phyloP scores from a whole-genome alignment of 2,888 invertebrate genomes.

The Cheiracanthium punctorium region DNA sequence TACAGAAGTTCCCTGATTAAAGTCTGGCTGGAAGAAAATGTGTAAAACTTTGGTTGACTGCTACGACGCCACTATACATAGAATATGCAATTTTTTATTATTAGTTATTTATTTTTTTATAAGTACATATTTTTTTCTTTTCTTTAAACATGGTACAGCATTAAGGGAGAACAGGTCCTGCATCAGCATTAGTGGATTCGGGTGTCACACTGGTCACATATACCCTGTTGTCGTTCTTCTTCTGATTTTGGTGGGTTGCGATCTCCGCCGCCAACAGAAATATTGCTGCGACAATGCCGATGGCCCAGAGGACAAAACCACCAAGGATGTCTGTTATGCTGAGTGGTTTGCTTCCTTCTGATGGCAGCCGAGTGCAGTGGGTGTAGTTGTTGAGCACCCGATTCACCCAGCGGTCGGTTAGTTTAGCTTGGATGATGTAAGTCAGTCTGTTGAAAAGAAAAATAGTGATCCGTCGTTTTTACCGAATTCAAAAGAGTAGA shows the following conservation, averaged over 20 bases:
- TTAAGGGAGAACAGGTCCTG: no score
- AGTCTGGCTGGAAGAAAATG: no score
- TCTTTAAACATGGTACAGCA: no score
- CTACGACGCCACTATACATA: no score
- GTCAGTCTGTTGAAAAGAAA: conserved; percentile 11
- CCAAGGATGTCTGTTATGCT: conserved; percentile 33
- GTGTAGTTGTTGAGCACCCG: conserved; percentile 36
- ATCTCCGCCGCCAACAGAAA: background rate
- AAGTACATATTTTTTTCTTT: no score
- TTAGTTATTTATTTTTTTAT: no score
- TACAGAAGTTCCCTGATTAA: no score
- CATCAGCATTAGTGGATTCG: no score
- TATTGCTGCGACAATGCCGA: background rate
- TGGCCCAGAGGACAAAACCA: conserved; percentile 33
- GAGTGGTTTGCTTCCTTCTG: conserved; percentile 25
- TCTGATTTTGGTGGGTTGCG: background rate
- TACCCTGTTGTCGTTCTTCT: background rate
- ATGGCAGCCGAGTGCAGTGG: conserved; percentile 28
- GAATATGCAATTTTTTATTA: no score
- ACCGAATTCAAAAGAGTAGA: no score
- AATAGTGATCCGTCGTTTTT: no score
- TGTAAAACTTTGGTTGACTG: no score
- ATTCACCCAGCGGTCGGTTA: conserved; percentile 39
- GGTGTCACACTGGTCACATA: background rate
- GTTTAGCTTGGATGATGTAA: conserved; percentile 40